Conservation (phyloP, 2,797 vertebrate species). For the Ctenosaura bakeri region DNA sequence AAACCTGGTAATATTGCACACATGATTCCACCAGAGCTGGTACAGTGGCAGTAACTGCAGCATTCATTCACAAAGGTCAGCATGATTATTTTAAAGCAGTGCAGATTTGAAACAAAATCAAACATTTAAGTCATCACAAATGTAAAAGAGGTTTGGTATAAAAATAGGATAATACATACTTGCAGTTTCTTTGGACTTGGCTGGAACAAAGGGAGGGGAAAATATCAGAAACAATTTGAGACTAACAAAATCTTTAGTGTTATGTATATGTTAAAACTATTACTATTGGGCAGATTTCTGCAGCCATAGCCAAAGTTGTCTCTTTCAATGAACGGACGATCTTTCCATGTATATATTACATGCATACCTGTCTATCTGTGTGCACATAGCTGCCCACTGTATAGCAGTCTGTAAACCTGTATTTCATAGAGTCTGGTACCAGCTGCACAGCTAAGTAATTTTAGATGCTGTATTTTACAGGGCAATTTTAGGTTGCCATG, state of each 20-base stretch:
- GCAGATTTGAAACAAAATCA: constrained; percentile 6
- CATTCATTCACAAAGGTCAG: not conserved
- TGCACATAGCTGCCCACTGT: not conserved
- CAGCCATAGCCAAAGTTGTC: not conserved
- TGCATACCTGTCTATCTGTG: not conserved
- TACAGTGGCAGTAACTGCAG: constrained; percentile 6
- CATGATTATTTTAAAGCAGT: constrained; percentile 5
- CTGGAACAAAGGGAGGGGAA: constrained; percentile 48
- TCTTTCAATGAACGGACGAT: not conserved
- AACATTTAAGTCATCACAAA: constrained; percentile 25
- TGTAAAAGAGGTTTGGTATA: not conserved
- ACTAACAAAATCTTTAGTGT: not conserved
- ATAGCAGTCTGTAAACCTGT: not conserved
- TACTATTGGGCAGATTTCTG: not conserved
- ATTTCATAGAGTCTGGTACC: not conserved
- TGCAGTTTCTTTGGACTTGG: constrained; percentile 67
- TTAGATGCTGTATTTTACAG: too few relatives aligned
- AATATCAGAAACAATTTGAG: not conserved
- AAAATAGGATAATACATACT: constrained; percentile 65
- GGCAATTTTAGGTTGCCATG: too few relatives aligned
- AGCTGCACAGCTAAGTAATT: too few relatives aligned
- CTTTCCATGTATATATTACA: not conserved
- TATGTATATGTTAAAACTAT: not conserved
- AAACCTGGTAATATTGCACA: constrained; percentile 15
- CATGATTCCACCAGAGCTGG: constrained; percentile 2